Conservation (phyloP, 2,113 vertebrate species). For the Emydocephalus ijimae region DNA sequence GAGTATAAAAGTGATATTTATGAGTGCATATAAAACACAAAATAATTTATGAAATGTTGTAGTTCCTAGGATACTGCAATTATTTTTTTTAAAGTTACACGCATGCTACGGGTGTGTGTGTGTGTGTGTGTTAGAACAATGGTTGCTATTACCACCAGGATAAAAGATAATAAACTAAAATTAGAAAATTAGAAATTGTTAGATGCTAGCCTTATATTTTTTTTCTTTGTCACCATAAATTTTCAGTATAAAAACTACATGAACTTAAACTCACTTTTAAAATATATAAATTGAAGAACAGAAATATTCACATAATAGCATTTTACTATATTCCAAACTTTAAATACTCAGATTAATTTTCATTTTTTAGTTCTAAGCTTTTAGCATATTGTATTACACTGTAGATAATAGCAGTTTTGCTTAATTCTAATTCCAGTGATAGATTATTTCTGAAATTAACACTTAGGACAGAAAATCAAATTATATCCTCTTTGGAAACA, state of each 20-base stretch:
- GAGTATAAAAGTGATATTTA: neutral
- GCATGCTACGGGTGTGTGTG: neutral
- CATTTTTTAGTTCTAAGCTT: neutral
- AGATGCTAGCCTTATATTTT: neutral
- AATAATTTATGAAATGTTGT: neutral
- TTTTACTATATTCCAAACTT: neutral
- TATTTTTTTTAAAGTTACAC: neutral
- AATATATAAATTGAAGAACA: neutral
- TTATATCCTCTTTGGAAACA: neutral
- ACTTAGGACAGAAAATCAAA: neutral
- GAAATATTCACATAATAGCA: neutral
- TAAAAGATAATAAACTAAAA: neutral
- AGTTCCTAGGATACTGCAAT: neutral
- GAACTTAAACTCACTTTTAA: neutral
- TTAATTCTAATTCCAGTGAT: neutral
- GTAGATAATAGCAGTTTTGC: neutral
- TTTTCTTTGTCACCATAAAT: neutral
- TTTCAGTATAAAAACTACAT: neutral
- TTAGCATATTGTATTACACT: neutral
- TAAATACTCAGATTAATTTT: neutral
- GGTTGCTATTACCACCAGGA: neutral
- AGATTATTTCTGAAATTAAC: neutral
- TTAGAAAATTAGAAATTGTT: neutral
- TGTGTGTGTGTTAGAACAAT: neutral
- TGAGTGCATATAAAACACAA: neutral